phyloP scores from a whole-genome alignment of 2,113 vertebrate species.

The Agelaius phoeniceus region DNA sequence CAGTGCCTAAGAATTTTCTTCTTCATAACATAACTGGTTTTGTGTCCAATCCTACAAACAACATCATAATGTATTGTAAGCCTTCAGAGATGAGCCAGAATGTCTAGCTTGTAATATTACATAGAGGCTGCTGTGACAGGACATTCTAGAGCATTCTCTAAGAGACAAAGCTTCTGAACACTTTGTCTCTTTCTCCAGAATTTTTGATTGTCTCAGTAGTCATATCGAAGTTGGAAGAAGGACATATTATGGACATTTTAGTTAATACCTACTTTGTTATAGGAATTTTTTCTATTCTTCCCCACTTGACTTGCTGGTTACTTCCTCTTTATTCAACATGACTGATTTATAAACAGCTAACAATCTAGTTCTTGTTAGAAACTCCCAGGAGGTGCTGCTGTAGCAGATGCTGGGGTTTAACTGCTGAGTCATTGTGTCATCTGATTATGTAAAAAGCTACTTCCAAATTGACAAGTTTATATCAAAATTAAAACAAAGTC shows the following conservation, averaged over 20 bases:
- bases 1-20: neutral
- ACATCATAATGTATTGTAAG: neutral
- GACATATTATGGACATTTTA: neutral
- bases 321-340: conserved; percentile 67
- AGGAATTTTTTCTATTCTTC: conserved; percentile 51
- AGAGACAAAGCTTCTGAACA: neutral
- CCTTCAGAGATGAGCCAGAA: neutral
- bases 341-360: conserved; percentile 57
- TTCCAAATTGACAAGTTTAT: conserved; percentile 14
- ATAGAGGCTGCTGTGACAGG: neutral
- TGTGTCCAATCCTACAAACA: neutral
- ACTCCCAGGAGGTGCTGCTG: conserved; percentile 56
- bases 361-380: conserved; percentile 69
- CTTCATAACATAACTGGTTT: neutral
- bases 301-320: conserved; percentile 10
- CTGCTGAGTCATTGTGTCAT: conserved; percentile 63
- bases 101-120: neutral
- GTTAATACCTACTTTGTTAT: neutral
- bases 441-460: conserved; percentile 29
- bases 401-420: conserved; percentile 26
- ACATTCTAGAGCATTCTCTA: neutral
- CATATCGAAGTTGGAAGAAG: neutral
- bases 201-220: neutral
- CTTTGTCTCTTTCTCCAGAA: neutral
- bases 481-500: neutral